phyloP scores from a whole-genome alignment of 2,888 invertebrate species.

The Orgyia antiqua region DNA sequence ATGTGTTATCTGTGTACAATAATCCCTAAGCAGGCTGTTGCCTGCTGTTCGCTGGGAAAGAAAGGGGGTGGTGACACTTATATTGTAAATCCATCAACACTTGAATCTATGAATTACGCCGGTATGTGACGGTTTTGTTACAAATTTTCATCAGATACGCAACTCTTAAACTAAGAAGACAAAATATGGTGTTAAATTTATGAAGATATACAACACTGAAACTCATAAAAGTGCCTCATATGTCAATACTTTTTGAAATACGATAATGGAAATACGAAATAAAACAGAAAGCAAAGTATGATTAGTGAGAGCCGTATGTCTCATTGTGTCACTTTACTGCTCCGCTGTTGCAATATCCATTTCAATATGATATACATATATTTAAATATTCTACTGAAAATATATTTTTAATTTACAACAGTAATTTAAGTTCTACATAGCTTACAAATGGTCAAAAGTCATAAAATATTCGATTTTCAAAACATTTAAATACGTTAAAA shows the following conservation, averaged over 20 bases:
- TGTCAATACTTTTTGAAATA: conserved; percentile 78
- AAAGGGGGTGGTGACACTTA: no score
- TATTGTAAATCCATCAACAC: no score
- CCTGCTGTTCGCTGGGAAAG: no score
- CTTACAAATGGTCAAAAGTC: no score
- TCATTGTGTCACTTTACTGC: conserved; percentile 69
- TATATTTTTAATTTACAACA: no score
- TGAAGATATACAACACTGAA: conserved; percentile 54
- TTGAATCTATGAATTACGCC: no score
- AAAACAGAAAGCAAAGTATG: conserved; percentile 78
- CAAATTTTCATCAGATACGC: conserved; percentile 33
- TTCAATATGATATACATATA: conserved; percentile 54
- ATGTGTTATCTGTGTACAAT: no score
- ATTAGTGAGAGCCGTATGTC: conserved; percentile 73
- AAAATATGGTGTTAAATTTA: conserved; percentile 61
- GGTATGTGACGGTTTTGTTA: no score
- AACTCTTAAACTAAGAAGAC: conserved; percentile 36
- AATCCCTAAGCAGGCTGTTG: no score
- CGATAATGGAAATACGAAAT: conserved; percentile 77
- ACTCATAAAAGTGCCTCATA: conserved; percentile 75
- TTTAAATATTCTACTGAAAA: conserved; percentile 33
- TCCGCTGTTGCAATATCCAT: conserved; percentile 52
- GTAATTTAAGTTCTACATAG: no score
- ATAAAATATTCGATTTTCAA: no score
- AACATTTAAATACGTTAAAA: no score